Percentiles rank a stretch among this genome's conserved stretches.
These are phyloP conservation scores for Uria lomvia DNA, from an alignment of 2,113 vertebrate genomes.

Conservation along the genomic window DNA sequence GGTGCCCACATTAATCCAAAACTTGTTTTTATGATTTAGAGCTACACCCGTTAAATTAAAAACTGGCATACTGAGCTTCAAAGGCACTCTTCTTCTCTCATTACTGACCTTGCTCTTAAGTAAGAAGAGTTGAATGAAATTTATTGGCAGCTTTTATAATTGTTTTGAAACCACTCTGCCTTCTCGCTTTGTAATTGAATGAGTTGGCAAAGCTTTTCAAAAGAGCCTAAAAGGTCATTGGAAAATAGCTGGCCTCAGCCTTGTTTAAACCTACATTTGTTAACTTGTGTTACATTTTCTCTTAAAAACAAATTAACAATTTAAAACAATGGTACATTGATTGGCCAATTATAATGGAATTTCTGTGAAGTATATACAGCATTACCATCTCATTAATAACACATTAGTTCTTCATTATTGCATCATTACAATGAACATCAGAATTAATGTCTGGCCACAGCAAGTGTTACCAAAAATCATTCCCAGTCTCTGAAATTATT, in stretches of 20 bases:
- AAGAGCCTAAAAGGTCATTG: neutral
- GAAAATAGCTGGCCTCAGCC: constrained; percentile 25
- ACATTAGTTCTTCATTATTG: neutral
- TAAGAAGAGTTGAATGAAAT: constrained; percentile 13
- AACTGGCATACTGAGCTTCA: neutral
- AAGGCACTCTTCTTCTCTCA: neutral
- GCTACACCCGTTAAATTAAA: neutral
- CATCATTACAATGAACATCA: neutral
- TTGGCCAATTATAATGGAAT: constrained; percentile 7
- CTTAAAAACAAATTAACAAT: constrained; percentile 37
- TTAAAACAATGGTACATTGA: constrained; percentile 7
- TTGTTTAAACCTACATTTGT: constrained; percentile 9
- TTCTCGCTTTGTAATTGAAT: neutral
- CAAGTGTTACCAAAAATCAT: neutral
- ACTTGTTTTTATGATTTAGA: neutral
- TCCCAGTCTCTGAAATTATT: neutral
- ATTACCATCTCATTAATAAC: constrained; percentile 26
- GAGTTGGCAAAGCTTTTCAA: constrained; percentile 38
- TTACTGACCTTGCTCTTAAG: constrained; percentile 32
- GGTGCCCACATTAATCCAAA: neutral
- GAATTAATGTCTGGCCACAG: neutral
- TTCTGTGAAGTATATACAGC: neutral
- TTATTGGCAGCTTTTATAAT: constrained; percentile 63
- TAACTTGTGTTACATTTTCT: neutral
- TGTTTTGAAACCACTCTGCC: constrained; percentile 53